Evolutionary conservation across 2,113 vertebrate genomes (phyloP).

Genomic region (Epinephelus moara): DNA sequence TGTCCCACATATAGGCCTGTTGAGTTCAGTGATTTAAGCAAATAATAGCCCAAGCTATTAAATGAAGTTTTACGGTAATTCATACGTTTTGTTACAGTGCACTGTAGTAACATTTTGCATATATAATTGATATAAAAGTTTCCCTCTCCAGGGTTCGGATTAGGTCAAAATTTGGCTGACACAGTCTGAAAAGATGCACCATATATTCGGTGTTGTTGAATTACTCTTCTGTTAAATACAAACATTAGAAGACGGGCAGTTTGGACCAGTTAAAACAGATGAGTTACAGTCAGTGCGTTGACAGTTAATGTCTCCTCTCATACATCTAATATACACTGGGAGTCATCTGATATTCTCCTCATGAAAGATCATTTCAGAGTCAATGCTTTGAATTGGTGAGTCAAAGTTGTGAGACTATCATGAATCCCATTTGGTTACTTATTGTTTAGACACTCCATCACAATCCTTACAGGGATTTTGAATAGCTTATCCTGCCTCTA

Average conservation of each 20-base stretch:
- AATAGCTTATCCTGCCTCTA: slow-evolving; percentile 59
- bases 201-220: neutral
- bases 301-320: slow-evolving; percentile 19
- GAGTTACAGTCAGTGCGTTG: slow-evolving; percentile 13
- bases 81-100: neutral
- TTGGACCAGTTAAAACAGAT: slow-evolving; percentile 4
- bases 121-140: neutral
- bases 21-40: too few species aligned
- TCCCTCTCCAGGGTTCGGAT: neutral
- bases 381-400: slow-evolving; percentile 38
- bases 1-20: too few species aligned
- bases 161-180: neutral
- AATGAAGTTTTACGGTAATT: too few species aligned
- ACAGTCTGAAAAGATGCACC: neutral
- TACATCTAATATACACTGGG: neutral
- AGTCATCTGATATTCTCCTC: slow-evolving; percentile 45
- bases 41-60: too few species aligned
- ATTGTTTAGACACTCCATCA: slow-evolving; percentile 74
- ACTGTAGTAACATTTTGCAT: neutral
- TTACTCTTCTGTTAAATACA: neutral
- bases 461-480: slow-evolving; percentile 59
- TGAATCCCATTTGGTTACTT: slow-evolving; percentile 69
- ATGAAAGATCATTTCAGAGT: slow-evolving; percentile 48
- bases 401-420: slow-evolving; percentile 49
- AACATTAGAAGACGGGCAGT: neutral